Evolutionary conservation across 2,888 invertebrate genomes (phyloP), one percentile per base, ranked within the genome.

Genomic region (Rotaria magnacalcarata): DNA sequence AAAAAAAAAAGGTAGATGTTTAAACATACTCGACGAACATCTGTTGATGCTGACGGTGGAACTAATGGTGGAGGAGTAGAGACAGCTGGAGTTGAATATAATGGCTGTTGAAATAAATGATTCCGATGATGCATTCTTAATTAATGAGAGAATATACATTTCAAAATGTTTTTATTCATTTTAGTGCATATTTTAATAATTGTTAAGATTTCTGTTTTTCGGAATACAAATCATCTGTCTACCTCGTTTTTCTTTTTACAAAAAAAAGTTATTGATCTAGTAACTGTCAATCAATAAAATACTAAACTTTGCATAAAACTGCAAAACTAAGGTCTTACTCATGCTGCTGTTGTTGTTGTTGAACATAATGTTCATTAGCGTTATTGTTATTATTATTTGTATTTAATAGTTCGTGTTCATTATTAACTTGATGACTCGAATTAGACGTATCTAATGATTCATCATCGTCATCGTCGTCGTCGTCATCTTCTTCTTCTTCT

Each of bases 31-130:
- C 80, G 43, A 47, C 80, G 80, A 80, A 80, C 80, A 47, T 80
- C 80, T 47, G 80, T 80, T 24, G 80, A n/a, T 11, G 80, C 24
- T 11, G 80, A 47, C 47, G 80, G 80, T 24, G 80, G 47, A 80
- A 80, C 47, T 47, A 80, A 47, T 80, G 80, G 43, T 2, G 80
- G 80, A 24, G 80, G 80, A 80, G 80, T 47, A 14, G 47, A 43
- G 10, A 43, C 80, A n/a, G 80, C 80, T 80, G 80, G 80, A 47
- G 80, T 80, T 19, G 80, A 80, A 47, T 47, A 80, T 80, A 80
- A 43, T 14, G 80, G 80, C 47, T 80, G 80, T 34, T 67, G 34
- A 67, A n/a, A 67, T 34, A 67, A 34, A 67, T 67, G 67, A 67
- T 67, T 67, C 34, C 67, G 67, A 34, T 34, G 27, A 16, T 34